Conservation (phyloP, 2,797 vertebrate genomes). For the Periophthalmus magnuspinnatus region DNA sequence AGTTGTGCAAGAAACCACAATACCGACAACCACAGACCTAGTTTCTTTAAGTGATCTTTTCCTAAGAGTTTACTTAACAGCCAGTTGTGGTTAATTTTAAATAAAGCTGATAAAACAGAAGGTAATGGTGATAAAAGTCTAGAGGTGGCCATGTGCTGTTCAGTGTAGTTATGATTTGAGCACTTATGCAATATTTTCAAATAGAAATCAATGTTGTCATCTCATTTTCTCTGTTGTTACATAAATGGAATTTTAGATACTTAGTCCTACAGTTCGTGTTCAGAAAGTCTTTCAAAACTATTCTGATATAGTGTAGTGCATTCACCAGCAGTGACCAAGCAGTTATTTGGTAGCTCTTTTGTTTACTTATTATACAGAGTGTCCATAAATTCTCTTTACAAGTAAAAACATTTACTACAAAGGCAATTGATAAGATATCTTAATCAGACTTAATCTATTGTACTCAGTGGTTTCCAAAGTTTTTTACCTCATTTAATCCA, state of each 20-base stretch:
- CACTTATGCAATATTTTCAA: background rate
- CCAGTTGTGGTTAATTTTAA: constrained; percentile 7
- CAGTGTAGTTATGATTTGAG: no score
- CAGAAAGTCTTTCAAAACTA: background rate
- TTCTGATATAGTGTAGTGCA: background rate
- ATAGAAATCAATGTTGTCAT: background rate
- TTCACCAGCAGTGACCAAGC: background rate
- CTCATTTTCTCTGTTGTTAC: background rate
- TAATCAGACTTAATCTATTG: no score
- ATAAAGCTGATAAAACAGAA: constrained; percentile 5
- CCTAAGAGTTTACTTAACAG: constrained; percentile 14
- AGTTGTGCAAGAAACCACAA: constrained; percentile 40
- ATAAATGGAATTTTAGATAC: background rate
- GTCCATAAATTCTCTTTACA: no score
- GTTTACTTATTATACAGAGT: no score
- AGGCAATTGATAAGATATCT: no score
- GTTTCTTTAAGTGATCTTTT: constrained; percentile 34
- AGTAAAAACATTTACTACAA: no score
- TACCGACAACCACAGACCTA: constrained; percentile 15
- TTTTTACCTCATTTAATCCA: no score
- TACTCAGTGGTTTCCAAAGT: no score
- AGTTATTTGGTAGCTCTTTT: no score
- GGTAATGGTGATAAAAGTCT: background rate
- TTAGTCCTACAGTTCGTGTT: background rate
- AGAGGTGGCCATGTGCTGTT: no score